These are phyloP conservation scores for Hassar affinis DNA, from an alignment of 2,113 vertebrate genomes.

Conservation along the genomic window DNA sequence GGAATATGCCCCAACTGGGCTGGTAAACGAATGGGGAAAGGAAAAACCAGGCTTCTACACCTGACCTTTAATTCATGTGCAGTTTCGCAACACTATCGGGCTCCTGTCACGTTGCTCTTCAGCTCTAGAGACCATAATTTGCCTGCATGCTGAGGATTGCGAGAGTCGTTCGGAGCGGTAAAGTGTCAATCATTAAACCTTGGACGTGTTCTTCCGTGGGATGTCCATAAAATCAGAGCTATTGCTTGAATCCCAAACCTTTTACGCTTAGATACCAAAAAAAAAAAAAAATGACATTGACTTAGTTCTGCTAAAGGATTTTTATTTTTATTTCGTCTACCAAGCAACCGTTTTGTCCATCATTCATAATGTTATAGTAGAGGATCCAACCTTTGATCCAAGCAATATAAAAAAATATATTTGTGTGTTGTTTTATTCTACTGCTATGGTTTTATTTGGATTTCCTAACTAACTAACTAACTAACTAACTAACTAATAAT, in stretches of 20 bases:
- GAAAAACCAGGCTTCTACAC: constrained; percentile 41
- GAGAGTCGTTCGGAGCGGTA: not conserved
- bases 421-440: not conserved
- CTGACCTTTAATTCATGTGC: constrained; percentile 65
- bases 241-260: not conserved
- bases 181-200: constrained; percentile 41
- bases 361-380: not conserved
- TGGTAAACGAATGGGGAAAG: constrained; percentile 30
- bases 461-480: too few relatives aligned
- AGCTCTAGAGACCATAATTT: constrained; percentile 57
- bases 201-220: not conserved
- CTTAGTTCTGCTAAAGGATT: not conserved
- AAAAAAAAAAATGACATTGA: not conserved
- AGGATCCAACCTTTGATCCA: not conserved
- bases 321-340: not conserved
- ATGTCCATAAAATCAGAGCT: not conserved
- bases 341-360: not conserved
- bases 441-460: not conserved
- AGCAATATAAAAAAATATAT: not conserved
- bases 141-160: not conserved
- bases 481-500: too few relatives aligned
- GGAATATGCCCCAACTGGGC: not conserved
- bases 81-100: constrained; percentile 46
- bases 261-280: not conserved
- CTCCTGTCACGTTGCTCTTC: constrained; percentile 60